Percentiles rank a stretch among this genome's conserved stretches.
Evolutionary conservation across 2,113 vertebrate species (phyloP).

Genomic region (Henicopernis longicauda): DNA sequence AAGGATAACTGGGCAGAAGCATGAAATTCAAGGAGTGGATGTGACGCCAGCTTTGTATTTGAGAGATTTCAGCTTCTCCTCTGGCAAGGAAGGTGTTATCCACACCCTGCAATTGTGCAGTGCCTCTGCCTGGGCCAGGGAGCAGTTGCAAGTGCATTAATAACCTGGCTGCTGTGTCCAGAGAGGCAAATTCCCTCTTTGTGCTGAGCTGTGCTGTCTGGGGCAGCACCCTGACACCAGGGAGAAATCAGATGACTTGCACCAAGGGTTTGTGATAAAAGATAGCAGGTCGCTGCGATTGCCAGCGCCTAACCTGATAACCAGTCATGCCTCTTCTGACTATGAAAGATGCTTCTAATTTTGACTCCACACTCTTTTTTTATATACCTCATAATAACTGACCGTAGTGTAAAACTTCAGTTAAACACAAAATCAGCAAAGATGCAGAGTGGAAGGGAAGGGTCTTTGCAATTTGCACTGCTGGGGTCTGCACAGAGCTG

Average conservation of each 20-base stretch:
- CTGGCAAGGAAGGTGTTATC: no score
- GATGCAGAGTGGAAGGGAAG: fast-evolving
- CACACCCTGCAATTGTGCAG: fast-evolving
- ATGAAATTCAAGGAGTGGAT: neutral
- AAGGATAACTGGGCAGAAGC: no score
- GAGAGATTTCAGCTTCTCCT: neutral
- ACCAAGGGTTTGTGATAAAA: neutral
- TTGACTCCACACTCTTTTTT: neutral
- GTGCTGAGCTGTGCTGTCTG: neutral
- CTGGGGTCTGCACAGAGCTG: neutral
- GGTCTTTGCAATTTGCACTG: neutral
- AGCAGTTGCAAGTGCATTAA: neutral
- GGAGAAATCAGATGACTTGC: neutral
- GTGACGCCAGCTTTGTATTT: neutral
- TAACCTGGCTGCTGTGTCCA: neutral
- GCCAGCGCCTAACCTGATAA: neutral
- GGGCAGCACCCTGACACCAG: no score
- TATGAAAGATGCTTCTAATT: neutral
- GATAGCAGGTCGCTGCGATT: no score
- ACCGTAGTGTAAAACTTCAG: no score
- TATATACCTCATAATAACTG: no score
- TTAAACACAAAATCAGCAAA: neutral
- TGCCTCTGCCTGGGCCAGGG: neutral
- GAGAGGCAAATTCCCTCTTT: neutral
- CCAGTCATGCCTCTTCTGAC: neutral